Base-by-base conservation (phyloP, 2,797 vertebrate species). In the Galaxias olidus region DNA sequence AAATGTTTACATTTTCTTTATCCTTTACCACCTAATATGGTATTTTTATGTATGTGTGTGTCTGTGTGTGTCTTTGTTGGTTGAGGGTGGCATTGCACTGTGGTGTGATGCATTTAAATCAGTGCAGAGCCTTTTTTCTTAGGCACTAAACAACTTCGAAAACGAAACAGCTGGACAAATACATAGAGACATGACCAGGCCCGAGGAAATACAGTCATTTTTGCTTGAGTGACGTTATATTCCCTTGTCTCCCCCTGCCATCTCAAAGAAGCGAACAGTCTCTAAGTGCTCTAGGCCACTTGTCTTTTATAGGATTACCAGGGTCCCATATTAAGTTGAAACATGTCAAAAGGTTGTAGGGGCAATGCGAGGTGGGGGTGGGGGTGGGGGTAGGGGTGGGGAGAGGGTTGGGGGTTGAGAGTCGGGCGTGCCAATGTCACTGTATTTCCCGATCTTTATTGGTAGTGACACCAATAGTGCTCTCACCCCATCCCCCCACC, bases 241-340 rank as follows among this genome's bases (percentile, higher is more conserved):
- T 66, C 71, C 54, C 57, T 66, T 60, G 61, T 80, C 72, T 65
- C 69, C 66, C 65, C 41, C 63, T 30, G 30, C 30, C 30, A 30
- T 30, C 12, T 12, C 53, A 45, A 68, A 40, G 79, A 66, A 13
- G 58, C 62, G 69, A 66, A 74, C 67, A 4, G 76, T 57, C 78
- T 57, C 78, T 83, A 77, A 85, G 86, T 86, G 87, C 80, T 85
- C 74, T 74, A 75, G 83, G 86, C 84, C 80, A 78, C 66, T 82
- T 74, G 17, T 75, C 75, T 73, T 74, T 85, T 81, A 90, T 79
- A 72, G 79, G 78, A 89, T 89, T 89, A 87, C 65, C 63, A 50
- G 71, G 65, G 56, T 70, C 51, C 57, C 58, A 78, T 84, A 87
- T 87, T 77, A 82, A 89, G 87, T 86, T 73, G 82, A 82, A 66